Conservation (phyloP, 2,888 invertebrate genomes). For the Lagria hirta region DNA sequence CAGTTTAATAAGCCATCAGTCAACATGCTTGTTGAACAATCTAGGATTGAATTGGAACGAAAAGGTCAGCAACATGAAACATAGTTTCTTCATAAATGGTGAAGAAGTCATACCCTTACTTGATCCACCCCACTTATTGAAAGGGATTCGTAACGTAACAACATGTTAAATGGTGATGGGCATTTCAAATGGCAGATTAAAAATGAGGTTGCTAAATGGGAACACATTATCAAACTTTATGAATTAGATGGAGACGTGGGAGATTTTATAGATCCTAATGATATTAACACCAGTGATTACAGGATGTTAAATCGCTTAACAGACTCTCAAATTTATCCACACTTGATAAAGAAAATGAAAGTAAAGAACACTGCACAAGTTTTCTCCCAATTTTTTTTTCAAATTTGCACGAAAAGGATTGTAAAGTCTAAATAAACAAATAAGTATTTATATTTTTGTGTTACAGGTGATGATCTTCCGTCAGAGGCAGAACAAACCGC, state of each 20-base stretch:
- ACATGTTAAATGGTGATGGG: not conserved
- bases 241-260: not conserved
- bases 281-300: not conserved
- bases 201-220: slow-evolving; percentile 1
- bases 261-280: not conserved
- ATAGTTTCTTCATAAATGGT: slow-evolving; percentile 4
- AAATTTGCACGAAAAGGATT: slow-evolving; percentile 1
- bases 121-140: slow-evolving; percentile 2
- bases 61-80: not conserved
- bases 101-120: not conserved
- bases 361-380: not conserved
- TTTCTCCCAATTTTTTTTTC: not conserved
- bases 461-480: slow-evolving; percentile 1
- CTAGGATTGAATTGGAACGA: not conserved
- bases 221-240: slow-evolving; percentile 2
- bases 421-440: not conserved
- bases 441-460: not conserved
- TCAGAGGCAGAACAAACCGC: not conserved
- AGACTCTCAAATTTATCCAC: not conserved
- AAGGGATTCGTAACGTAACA: slow-evolving; percentile 4
- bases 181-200: slow-evolving; percentile 1
- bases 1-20: not conserved
- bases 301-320: slow-evolving; percentile 2
- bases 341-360: slow-evolving; percentile 4
- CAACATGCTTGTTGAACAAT: slow-evolving; percentile 4